A percentile compares a stretch with the other conserved stretches of the same genome.
phyloP scores from a whole-genome alignment of 2,113 vertebrate species.

The Crocuta crocuta region DNA sequence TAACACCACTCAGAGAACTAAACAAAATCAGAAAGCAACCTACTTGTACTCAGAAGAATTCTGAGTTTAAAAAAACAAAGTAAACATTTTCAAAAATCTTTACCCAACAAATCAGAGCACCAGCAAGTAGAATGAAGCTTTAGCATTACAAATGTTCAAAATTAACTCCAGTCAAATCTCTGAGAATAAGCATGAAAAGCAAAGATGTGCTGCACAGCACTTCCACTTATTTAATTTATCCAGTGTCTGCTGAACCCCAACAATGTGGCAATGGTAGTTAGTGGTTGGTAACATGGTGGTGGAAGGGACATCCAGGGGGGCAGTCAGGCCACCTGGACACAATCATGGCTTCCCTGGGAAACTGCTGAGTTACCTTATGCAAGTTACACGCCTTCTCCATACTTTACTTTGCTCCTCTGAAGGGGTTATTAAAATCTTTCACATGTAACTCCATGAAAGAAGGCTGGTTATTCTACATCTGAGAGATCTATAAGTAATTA shows the following conservation, averaged over 20 bases:
- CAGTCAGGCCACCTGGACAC: background rate
- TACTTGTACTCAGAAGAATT: background rate
- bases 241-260: background rate
- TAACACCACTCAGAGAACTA: constrained; percentile 26
- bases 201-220: background rate
- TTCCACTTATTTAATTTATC: background rate
- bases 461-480: background rate
- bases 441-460: background rate
- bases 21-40: constrained; percentile 17
- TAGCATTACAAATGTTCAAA: background rate
- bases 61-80: background rate
- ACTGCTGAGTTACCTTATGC: background rate
- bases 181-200: background rate
- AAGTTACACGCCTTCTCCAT: background rate
- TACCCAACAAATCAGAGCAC: background rate
- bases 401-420: background rate
- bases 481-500: background rate
- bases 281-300: background rate
- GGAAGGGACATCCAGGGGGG: background rate
- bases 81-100: constrained; percentile 39
- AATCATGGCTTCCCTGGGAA: background rate
- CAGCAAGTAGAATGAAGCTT: background rate
- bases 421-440: background rate
- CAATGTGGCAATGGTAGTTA: background rate
- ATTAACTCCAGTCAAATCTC: background rate